A percentile compares a stretch with the other conserved stretches of the same genome.
phyloP scores from a whole-genome alignment of 2,113 vertebrate species.

The Thomomys bottae region DNA sequence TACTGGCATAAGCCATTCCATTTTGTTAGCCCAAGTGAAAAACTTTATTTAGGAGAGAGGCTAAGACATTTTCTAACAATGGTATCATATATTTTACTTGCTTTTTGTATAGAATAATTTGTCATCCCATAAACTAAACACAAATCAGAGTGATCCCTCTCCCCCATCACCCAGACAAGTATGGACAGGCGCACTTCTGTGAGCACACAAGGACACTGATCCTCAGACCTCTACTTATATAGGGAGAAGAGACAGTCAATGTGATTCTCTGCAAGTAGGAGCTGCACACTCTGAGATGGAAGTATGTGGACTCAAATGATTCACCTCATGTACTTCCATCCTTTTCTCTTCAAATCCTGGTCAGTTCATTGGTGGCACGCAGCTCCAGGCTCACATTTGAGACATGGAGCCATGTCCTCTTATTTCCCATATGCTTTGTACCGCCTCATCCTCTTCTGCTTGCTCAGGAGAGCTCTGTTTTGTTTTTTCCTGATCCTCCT shows the following conservation, averaged over 20 bases:
- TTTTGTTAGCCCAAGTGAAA: slow-evolving; percentile 31
- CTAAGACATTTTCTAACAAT: not conserved
- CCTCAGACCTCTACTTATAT: not conserved
- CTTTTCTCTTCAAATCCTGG: not conserved
- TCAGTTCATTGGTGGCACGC: not conserved
- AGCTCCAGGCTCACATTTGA: not conserved
- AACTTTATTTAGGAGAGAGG: not conserved
- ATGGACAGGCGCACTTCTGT: not conserved
- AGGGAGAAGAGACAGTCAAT: not conserved
- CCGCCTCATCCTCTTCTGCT: not conserved
- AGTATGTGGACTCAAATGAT: not conserved
- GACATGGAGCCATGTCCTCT: not conserved
- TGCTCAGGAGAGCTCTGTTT: not conserved
- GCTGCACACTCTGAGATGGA: not conserved
- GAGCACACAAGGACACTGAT: not conserved
- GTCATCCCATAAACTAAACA: slow-evolving; percentile 12
- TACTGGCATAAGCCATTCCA: not conserved
- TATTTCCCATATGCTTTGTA: not conserved
- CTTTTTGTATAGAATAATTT: slow-evolving; percentile 44
- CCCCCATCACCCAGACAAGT: not conserved
- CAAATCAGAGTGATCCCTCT: slow-evolving; percentile 18
- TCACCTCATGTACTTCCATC: not conserved
- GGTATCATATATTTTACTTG: slow-evolving; percentile 22
- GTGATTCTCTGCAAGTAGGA: not conserved
- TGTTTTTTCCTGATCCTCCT: not conserved